Evolutionary conservation across 2,888 invertebrate species (phyloP).

Genomic region (Glaucopsyche alexis): DNA sequence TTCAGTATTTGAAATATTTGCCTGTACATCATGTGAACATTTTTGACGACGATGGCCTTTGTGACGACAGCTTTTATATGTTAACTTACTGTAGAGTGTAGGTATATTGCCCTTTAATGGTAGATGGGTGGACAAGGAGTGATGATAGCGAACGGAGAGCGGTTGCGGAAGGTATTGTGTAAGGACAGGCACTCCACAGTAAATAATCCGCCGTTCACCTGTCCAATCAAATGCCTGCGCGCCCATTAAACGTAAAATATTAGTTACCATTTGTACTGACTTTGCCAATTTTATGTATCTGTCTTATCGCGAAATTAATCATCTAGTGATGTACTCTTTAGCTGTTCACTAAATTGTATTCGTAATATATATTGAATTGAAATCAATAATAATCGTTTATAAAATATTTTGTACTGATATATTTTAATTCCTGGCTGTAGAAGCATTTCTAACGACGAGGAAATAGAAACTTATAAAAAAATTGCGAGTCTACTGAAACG

Average conservation of each 20-base stretch:
- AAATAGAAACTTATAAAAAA: too few species aligned
- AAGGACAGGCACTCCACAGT: conserved; percentile 45
- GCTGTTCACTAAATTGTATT: conserved; percentile 19
- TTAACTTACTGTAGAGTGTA: too few species aligned
- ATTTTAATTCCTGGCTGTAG: too few species aligned
- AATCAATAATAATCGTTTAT: neutral
- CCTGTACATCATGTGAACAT: neutral
- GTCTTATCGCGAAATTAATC: conserved; percentile 16
- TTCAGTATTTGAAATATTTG: neutral
- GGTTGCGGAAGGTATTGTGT: conserved; percentile 29
- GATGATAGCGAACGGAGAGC: conserved; percentile 31
- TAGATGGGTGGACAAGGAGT: neutral
- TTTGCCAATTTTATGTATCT: conserved; percentile 17
- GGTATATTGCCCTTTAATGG: too few species aligned
- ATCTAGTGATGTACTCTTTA: conserved; percentile 1
- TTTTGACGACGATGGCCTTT: too few species aligned
- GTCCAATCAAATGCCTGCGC: conserved; percentile 48
- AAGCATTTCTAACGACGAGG: too few species aligned
- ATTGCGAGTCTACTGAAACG: too few species aligned
- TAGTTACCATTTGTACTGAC: conserved; percentile 13
- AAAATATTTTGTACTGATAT: too few species aligned
- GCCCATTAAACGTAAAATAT: conserved; percentile 45
- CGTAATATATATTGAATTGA: neutral
- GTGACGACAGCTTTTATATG: too few species aligned
- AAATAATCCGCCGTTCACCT: conserved; percentile 60